These are phyloP conservation scores for Thecophora atra DNA, from an alignment of 2,888 invertebrate genomes.

Conservation along the genomic window DNA sequence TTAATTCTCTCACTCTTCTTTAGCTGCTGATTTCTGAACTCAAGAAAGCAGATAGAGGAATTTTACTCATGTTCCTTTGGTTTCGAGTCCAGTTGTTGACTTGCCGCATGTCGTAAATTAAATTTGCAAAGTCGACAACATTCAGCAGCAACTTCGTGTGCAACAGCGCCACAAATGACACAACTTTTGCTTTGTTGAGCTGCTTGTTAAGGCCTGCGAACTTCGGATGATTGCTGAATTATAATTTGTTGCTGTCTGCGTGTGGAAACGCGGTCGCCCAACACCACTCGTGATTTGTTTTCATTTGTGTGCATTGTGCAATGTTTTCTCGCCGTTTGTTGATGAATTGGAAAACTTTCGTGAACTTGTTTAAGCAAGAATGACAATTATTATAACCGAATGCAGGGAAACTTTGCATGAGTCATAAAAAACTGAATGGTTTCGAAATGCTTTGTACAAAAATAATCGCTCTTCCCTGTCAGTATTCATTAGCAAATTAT, in stretches of 20 bases:
- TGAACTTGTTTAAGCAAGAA: constrained; percentile 19
- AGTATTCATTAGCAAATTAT: too few species aligned
- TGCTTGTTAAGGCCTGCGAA: not conserved
- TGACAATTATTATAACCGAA: constrained; percentile 23
- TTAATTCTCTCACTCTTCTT: not conserved
- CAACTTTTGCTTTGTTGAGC: not conserved
- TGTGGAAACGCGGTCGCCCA: constrained; percentile 42
- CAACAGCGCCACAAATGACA: not conserved
- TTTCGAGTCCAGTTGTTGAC: not conserved
- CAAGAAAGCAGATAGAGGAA: not conserved
- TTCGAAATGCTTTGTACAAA: not conserved
- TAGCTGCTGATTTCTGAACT: not conserved
- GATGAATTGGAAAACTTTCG: constrained; percentile 31
- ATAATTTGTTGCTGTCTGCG: not conserved
- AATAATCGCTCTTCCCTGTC: too few species aligned
- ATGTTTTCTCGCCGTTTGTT: constrained; percentile 38
- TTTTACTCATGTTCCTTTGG: too few species aligned
- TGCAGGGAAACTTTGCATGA: too few species aligned
- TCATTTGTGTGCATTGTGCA: constrained; percentile 35
- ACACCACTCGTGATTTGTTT: not conserved
- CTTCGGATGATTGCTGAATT: not conserved
- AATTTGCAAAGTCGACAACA: constrained; percentile 10
- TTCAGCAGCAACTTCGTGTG: not conserved
- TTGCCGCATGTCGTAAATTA: constrained; percentile 4
- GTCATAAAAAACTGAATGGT: constrained; percentile 4